Base-by-base conservation (phyloP, 1,140 invertebrate species). In the Sarcophaga peregrina region DNA sequence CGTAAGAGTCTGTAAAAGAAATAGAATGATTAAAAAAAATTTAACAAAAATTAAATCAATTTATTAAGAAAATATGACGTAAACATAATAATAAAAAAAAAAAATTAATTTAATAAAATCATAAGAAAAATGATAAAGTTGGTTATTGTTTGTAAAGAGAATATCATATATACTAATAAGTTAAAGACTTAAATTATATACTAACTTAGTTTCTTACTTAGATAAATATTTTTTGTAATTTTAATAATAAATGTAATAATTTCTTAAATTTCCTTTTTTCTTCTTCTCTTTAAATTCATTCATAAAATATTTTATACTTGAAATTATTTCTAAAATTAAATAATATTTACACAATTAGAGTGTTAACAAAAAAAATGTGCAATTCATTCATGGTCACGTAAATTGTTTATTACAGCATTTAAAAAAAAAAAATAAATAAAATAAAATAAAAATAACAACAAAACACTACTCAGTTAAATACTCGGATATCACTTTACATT, bases 321-420 rank as follows among this genome's bases (percentile, higher is more conserved):
- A 37, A 37, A 37, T 37, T 37, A 37, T 37, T 37, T 37, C 1
- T 37, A 37, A 37, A 37, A 37, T 37, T 37, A 2, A 37, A 37
- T 37, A 37, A 37, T 37, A 37, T 37, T 37, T 37, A 37, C 25
- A 37, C 25, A 37, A 37, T 37, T 37, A 37, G 25, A 37, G 25
- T 37, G 25, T 37, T 37, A 37, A 37, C 25, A 37, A 37, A 37
- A 37, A 37, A 37, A 37, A 68, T 68, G 62, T 68, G 62, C 62
- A 68, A 68, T 17, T 68, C 1, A 68, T 68, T 68, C 62, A 68
- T 68, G 62, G 62, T 68, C 62, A 68, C 62, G 62, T 20, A 68
- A 68, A 68, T 68, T 68, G n/a, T 8, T 37, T 68, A 68, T 68
- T 68, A 68, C 62, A 68, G 17, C 17, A 20, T 68, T 68, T 68